Percentiles rank a stretch among this genome's conserved stretches.
These are phyloP conservation scores for Paramacrobiotus metropolitanus DNA, from an alignment of 1,140 invertebrate genomes.

Conservation along the genomic window DNA sequence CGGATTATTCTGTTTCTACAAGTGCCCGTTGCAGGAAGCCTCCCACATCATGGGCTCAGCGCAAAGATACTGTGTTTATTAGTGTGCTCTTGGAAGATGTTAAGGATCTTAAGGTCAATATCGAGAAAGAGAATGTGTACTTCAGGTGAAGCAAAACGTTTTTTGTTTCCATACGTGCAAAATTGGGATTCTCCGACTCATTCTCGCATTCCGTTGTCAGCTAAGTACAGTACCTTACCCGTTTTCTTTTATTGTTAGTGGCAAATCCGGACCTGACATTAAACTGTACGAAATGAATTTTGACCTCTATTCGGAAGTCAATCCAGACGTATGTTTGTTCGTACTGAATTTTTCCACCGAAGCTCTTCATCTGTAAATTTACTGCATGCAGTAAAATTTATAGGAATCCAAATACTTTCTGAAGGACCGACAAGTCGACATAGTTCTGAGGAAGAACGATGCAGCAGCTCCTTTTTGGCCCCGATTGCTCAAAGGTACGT, in stretches of 20 bases:
- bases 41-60: conserved; percentile 72
- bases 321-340: conserved; percentile 38
- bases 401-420: conserved; percentile 31
- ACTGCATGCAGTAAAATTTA: conserved; percentile 11
- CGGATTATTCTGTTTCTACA: too few species aligned
- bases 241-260: conserved; percentile 13
- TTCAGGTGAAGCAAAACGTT: conserved; percentile 39
- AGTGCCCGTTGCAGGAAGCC: conserved; percentile 30
- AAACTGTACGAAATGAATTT: conserved; percentile 61
- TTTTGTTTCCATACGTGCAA: too few species aligned
- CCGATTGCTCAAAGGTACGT: conserved; percentile 54
- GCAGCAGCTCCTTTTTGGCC: conserved; percentile 54
- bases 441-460: conserved; percentile 46
- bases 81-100: conserved; percentile 72
- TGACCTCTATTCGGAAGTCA: conserved; percentile 53
- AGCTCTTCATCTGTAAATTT: too few species aligned
- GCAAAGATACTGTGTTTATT: conserved; percentile 47
- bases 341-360: too few species aligned
- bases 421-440: conserved; percentile 46
- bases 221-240: not conserved
- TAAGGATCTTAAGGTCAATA: conserved; percentile 52
- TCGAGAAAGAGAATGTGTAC: conserved; percentile 49
- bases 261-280: conserved; percentile 54
- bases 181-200: too few species aligned
- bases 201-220: not conserved